Conservation (phyloP, 2,797 vertebrate genomes). For the Champsocephalus esox region DNA sequence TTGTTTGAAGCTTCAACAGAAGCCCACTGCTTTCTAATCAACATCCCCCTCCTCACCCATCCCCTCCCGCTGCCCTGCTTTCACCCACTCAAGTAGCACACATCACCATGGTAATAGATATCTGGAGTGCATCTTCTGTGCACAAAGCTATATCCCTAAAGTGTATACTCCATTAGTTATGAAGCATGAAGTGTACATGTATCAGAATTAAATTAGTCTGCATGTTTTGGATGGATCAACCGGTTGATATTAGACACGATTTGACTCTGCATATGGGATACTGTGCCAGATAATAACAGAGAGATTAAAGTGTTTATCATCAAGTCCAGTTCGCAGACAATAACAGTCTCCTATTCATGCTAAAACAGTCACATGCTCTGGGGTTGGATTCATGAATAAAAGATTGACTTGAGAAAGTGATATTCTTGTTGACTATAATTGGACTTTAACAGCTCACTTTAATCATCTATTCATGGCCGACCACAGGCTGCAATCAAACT, state of each 20-base stretch:
- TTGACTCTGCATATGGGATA: slow-evolving; percentile 14
- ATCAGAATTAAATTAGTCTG: neutral
- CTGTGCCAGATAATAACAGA: slow-evolving; percentile 16
- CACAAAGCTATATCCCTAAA: slow-evolving; percentile 14
- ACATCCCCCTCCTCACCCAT: neutral
- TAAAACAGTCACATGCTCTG: slow-evolving; percentile 36
- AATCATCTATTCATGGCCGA: slow-evolving; percentile 36
- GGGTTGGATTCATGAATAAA: slow-evolving; percentile 67
- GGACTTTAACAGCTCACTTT: slow-evolving; percentile 20
- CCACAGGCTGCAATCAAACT: slow-evolving; percentile 31
- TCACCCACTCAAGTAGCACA: slow-evolving; percentile 46
- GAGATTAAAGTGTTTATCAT: slow-evolving; percentile 29
- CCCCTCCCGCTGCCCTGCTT: slow-evolving; percentile 42
- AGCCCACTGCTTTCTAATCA: slow-evolving; percentile 3
- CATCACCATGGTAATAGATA: slow-evolving; percentile 55
- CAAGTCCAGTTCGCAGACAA: slow-evolving; percentile 33
- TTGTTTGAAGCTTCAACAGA: slow-evolving; percentile 44
- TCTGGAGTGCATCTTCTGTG: slow-evolving; percentile 20
- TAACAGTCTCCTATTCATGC: slow-evolving; percentile 40
- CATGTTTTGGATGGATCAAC: slow-evolving; percentile 5
- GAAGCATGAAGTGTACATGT: neutral
- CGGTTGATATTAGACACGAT: slow-evolving; percentile 15
- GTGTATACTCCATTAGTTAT: slow-evolving; percentile 19
- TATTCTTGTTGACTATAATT: slow-evolving; percentile 62
- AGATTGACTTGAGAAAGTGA: slow-evolving; percentile 54